A percentile compares a stretch with the other conserved stretches of the same genome.
Conservation (phyloP, 2,113 vertebrate species). For the human (Homo sapiens) region DNA sequence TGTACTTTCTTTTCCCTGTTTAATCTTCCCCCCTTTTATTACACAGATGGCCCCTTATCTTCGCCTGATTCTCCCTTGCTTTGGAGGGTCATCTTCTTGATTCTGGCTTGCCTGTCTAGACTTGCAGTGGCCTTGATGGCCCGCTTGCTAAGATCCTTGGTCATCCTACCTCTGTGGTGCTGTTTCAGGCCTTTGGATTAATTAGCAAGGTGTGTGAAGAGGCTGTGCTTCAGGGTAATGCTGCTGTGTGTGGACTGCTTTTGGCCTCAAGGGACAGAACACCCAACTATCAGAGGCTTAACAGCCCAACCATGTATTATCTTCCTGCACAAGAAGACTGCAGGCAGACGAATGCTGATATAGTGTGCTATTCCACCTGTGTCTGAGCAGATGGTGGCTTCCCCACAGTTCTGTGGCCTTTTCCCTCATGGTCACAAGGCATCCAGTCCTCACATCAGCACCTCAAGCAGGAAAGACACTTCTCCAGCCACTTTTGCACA, state of each 20-base stretch:
- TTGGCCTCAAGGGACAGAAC: no score
- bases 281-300: no score
- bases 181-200: neutral
- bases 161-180: neutral
- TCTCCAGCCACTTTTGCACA: neutral
- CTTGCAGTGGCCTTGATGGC: neutral
- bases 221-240: neutral
- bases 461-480: neutral
- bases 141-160: neutral
- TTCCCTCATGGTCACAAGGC: neutral
- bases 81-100: neutral
- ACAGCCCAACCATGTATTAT: rapidly evolving
- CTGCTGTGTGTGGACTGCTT: no score
- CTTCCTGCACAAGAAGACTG: neutral
- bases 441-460: neutral
- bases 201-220: neutral
- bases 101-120: no score
- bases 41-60: neutral
- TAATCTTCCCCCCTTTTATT: neutral
- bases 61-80: neutral
- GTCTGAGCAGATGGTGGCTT: neutral
- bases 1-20: neutral
- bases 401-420: neutral
- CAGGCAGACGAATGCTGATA: neutral
- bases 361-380: neutral